Conservation (phyloP, 1,140 invertebrate genomes). For the Aphelinus certus region DNA sequence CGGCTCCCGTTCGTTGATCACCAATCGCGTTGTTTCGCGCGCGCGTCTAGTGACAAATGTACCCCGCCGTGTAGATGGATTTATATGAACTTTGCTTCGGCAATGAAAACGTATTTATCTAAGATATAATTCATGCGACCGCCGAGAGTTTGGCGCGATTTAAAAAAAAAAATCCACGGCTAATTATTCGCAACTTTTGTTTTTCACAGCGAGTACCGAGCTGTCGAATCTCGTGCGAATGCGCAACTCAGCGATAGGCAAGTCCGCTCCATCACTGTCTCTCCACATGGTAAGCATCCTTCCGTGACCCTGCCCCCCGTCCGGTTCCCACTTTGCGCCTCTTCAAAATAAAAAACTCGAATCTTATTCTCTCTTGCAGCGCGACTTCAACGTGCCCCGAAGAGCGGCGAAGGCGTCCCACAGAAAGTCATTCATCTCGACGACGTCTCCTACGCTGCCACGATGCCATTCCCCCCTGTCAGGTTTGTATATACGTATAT, state of each 20-base stretch:
- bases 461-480: slow-evolving; percentile 82
- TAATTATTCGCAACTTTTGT: slow-evolving; percentile 9
- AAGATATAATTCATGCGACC: not conserved
- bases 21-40: too few species aligned
- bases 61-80: too few species aligned
- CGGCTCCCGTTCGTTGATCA: too few species aligned
- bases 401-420: slow-evolving; percentile 69
- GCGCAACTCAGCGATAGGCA: slow-evolving; percentile 86
- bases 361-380: slow-evolving; percentile 58
- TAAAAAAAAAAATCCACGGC: too few species aligned
- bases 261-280: slow-evolving; percentile 90
- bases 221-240: slow-evolving; percentile 85
- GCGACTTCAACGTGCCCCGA: slow-evolving; percentile 63
- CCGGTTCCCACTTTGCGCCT: too few species aligned
- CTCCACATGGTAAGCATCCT: slow-evolving; percentile 75
- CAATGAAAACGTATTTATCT: too few species aligned
- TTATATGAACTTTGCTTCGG: too few species aligned
- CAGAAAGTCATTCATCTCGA: slow-evolving; percentile 74
- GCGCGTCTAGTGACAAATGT: too few species aligned
- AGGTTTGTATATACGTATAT: slow-evolving; percentile 50
- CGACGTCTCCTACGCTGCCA: slow-evolving; percentile 78
- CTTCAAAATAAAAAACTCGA: too few species aligned
- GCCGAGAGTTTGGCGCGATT: not conserved
- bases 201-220: slow-evolving; percentile 61
- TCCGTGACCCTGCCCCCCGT: too few species aligned